Conservation (phyloP, 2,888 invertebrate genomes). For the Sphecodes monilicornis region DNA sequence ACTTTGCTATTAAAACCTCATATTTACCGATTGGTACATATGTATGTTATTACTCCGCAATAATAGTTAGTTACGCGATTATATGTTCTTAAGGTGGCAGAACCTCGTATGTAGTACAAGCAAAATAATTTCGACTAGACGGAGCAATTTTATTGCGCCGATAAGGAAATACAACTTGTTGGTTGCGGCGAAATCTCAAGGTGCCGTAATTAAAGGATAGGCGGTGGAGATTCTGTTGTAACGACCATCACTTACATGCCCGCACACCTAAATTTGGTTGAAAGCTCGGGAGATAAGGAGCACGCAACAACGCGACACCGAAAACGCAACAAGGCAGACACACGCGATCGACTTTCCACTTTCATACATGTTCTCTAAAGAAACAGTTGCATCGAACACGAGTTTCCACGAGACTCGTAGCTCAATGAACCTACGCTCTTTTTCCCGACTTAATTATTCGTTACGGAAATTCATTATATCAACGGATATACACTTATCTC, state of each 20-base stretch:
- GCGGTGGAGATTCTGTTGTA: background rate
- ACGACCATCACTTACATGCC: background rate
- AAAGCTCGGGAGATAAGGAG: slow-evolving; percentile 49
- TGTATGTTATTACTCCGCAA: background rate
- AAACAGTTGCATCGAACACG: background rate
- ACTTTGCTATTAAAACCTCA: background rate
- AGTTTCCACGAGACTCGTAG: background rate
- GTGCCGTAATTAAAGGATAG: slow-evolving; percentile 22
- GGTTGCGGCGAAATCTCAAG: background rate
- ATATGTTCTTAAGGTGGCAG: background rate
- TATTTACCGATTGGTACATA: background rate
- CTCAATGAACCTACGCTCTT: slow-evolving; percentile 4
- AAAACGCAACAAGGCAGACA: slow-evolving; percentile 13
- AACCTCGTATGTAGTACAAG: background rate
- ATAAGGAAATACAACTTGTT: slow-evolving; percentile 11
- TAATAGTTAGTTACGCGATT: background rate
- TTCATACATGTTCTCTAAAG: background rate
- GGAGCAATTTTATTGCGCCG: background rate
- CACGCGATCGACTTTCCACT: slow-evolving; percentile 25
- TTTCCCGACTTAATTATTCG: slow-evolving; percentile 14
- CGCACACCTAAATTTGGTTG: slow-evolving; percentile 38
- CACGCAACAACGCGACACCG: slow-evolving; percentile 47
- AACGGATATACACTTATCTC: slow-evolving; percentile 7
- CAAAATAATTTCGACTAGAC: background rate
- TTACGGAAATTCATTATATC: background rate